Evolutionary conservation across 2,113 vertebrate genomes (phyloP), one percentile per base, ranked within the genome.

Genomic region (Willisornis vidua): DNA sequence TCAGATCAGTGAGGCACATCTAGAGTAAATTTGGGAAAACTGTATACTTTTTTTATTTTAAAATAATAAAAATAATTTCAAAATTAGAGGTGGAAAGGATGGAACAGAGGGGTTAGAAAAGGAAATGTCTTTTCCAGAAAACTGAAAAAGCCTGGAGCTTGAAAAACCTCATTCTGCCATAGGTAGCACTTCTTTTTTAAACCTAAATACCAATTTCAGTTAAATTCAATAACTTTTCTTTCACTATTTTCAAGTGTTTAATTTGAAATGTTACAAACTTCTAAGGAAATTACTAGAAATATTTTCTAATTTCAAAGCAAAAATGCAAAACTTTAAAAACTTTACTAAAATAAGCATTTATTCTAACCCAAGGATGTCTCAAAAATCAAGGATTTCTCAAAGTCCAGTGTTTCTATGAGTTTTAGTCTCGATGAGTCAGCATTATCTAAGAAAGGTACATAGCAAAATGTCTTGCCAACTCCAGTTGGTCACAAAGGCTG

Each of bases 121-220:
- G 8, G 8, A 54, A 67, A 67, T 24, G 1, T 35, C 28, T 46
- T 24, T 45, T 89, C 28, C 33, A 79, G 62, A 61, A 70, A 75
- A 79, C 3, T 68, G 35, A 46, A 75, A 37, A 61, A 43, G 3
- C 10, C 35, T 46, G 16, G 9, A 91, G 24, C 7, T 46, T 70
- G 31, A 14, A 85, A 88, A 86, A 20, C 0, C 3, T 76, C 4
- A n/a, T 78, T 73, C 25, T 77, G 8, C 0, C 1, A 58, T 4
- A 68, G 8, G 17, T 10, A 6, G 81, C 59, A 41, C 4, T 75
- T 79, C 5, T 48, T 73, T 49, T 87, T 73, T 70, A 41, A 68
- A 59, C 9, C 2, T 28, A 43, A 51, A 51, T 28, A 13, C 9
- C 25, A 74, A 57, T 65, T 85, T 81, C 8, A 57, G n/a, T 46